A percentile compares a stretch with the other conserved stretches of the same genome.
These are phyloP conservation scores for Ophioderma brevispina DNA, from an alignment of 35 echinoderm and acorn worm species.

Conservation along the genomic window DNA sequence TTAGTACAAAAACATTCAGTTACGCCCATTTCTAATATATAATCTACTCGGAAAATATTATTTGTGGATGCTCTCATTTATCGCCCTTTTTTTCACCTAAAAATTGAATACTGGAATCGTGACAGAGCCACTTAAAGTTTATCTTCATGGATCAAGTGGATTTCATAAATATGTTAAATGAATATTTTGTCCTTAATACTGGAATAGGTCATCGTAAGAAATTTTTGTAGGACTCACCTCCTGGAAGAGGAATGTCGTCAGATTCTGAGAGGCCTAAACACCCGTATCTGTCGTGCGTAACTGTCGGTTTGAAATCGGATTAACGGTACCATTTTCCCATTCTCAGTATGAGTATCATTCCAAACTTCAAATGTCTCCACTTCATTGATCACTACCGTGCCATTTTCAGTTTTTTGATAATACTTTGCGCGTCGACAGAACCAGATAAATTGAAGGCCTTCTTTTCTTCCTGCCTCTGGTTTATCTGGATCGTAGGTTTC, in stretches of 20 bases:
- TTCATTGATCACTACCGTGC: not conserved
- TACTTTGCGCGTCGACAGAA: slow-evolving; percentile 44
- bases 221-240: slow-evolving; percentile 33
- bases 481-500: slow-evolving; percentile 42
- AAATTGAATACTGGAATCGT: too few relatives aligned
- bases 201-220: not conserved
- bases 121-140: too few relatives aligned
- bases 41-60: too few relatives aligned
- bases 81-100: too few relatives aligned
- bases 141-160: too few relatives aligned
- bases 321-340: not conserved
- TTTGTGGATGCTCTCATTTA: too few relatives aligned
- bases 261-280: slow-evolving; percentile 43
- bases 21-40: too few relatives aligned
- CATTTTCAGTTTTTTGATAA: not conserved
- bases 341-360: slow-evolving; percentile 23
- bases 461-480: not conserved
- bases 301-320: not conserved
- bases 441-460: slow-evolving; percentile 45
- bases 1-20: too few relatives aligned
- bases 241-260: not conserved
- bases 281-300: not conserved
- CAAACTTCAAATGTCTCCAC: slow-evolving; percentile 57
- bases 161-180: too few relatives aligned
- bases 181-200: not conserved